These are phyloP conservation scores for Drosophila sucinea DNA, from an alignment of 1,140 invertebrate genomes.

Conservation along the genomic window DNA sequence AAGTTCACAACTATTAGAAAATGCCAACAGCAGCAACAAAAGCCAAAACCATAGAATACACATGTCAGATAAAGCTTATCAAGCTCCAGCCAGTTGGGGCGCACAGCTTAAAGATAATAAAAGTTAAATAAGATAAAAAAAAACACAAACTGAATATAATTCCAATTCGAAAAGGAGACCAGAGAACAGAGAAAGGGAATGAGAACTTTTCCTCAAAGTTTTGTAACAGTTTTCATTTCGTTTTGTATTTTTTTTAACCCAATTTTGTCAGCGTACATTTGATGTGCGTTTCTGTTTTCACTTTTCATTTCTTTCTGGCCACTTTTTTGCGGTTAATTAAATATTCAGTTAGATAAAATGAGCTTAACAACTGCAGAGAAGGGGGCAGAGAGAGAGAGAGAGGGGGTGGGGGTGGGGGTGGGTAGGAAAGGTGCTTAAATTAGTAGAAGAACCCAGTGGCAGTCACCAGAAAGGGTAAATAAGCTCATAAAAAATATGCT, in stretches of 20 bases:
- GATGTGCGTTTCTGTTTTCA: constrained; percentile 29
- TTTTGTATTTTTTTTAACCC: constrained; percentile 49
- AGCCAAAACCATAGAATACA: constrained; percentile 46
- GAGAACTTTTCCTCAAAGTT: constrained; percentile 34
- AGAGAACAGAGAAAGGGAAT: constrained; percentile 2
- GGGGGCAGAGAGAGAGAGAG: neutral
- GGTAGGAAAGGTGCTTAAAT: constrained; percentile 18
- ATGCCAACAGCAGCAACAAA: constrained; percentile 52
- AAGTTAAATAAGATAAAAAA: constrained; percentile 74
- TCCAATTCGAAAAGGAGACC: constrained; percentile 20
- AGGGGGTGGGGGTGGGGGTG: neutral
- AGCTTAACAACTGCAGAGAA: constrained; percentile 43
- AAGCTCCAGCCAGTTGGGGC: constrained; percentile 5
- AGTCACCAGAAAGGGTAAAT: constrained; percentile 59
- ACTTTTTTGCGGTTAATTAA: constrained; percentile 73
- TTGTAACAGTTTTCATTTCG: constrained; percentile 14
- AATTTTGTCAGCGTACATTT: constrained; percentile 46
- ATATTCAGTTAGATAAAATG: constrained; percentile 75
- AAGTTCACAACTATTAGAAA: constrained; percentile 74
- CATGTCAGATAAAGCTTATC: constrained; percentile 74
- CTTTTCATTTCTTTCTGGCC: constrained; percentile 32
- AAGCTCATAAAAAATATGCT: constrained; percentile 80
- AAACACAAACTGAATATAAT: neutral
- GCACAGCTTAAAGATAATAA: constrained; percentile 62
- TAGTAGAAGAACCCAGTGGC: constrained; percentile 14